Evolutionary conservation across 2,888 invertebrate species (phyloP).

Genomic region (Drosophila setosimentum): DNA sequence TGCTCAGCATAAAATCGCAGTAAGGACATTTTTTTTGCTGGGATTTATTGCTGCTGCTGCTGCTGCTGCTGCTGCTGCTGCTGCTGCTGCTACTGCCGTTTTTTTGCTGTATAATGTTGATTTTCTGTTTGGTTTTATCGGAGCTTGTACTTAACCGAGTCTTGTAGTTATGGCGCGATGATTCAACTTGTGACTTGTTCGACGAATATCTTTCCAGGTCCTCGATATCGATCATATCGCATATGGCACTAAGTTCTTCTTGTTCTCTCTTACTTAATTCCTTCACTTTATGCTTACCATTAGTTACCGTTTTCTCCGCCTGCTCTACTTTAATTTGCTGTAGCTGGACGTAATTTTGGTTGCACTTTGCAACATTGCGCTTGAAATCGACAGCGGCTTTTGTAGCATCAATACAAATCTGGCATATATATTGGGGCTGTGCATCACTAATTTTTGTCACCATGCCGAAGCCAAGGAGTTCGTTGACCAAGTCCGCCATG

Average conservation of each 20-base stretch:
- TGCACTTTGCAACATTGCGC: conserved; percentile 9
- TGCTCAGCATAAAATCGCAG: neutral
- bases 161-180: neutral
- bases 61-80: no score
- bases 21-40: neutral
- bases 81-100: neutral
- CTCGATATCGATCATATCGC: conserved; percentile 17
- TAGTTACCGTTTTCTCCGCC: no score
- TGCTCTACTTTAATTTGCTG: neutral
- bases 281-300: neutral
- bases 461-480: conserved; percentile 4
- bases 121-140: neutral
- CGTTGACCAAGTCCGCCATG: conserved; percentile 34
- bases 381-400: conserved; percentile 21
- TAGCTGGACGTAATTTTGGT: neutral
- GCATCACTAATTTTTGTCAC: neutral
- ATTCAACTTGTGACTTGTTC: neutral
- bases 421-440: conserved; percentile 28
- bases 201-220: neutral
- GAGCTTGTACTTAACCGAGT: neutral
- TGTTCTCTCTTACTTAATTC: neutral
- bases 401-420: conserved; percentile 8
- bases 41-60: no score
- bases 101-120: no score
- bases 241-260: neutral